phyloP scores from a whole-genome alignment of 2,797 vertebrate species.

The Karalla daura region DNA sequence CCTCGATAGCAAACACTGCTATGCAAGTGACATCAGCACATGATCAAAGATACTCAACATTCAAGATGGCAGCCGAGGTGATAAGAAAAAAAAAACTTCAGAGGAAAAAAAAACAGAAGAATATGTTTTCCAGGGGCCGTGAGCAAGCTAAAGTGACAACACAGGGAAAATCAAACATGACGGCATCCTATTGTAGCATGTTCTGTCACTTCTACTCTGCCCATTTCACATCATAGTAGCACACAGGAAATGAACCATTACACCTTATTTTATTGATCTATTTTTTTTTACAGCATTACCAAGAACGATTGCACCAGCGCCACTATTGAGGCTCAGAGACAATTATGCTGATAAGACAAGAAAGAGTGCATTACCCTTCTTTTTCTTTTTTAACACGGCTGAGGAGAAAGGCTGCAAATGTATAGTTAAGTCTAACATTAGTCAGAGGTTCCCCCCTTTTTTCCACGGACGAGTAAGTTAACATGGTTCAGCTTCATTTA shows the following conservation, averaged over 20 bases:
- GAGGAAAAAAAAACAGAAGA: conserved; percentile 59
- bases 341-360: conserved; percentile 69
- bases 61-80: conserved; percentile 74
- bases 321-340: conserved; percentile 67
- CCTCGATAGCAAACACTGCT: conserved; percentile 60
- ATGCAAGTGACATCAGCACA: conserved; percentile 68
- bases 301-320: conserved; percentile 73
- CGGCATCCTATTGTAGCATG: conserved; percentile 63
- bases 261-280: background rate
- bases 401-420: conserved; percentile 45
- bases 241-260: conserved; percentile 75
- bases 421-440: conserved; percentile 61
- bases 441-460: conserved; percentile 52
- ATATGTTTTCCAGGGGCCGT: conserved; percentile 66
- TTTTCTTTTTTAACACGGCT: conserved; percentile 32
- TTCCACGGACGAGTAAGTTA: conserved; percentile 49
- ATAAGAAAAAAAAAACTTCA: conserved; percentile 58
- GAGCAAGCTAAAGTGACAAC: conserved; percentile 72
- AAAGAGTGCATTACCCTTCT: conserved; percentile 55
- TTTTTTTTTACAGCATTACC: conserved; percentile 65
- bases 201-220: conserved; percentile 66
- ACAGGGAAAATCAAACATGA: conserved; percentile 23
- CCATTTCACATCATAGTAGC: conserved; percentile 65
- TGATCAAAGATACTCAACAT: conserved; percentile 77
- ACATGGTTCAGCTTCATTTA: conserved; percentile 70